phyloP scores from a whole-genome alignment of 2,797 vertebrate species.

The Octomys mimax region DNA sequence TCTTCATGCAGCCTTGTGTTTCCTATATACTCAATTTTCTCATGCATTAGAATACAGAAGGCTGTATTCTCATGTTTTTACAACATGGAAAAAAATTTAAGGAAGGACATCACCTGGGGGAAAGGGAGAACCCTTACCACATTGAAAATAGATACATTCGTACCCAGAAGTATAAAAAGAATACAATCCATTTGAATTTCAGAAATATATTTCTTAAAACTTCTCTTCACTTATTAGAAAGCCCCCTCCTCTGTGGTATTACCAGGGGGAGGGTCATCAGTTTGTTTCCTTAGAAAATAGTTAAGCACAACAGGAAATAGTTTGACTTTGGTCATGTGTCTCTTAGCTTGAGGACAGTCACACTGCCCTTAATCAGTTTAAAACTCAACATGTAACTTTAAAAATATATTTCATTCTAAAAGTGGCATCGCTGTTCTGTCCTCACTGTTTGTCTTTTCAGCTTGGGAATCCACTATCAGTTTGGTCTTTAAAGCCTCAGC shows the following conservation, averaged over 20 bases:
- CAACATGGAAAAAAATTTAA: conserved; percentile 67
- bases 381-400: conserved; percentile 82
- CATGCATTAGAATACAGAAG: conserved; percentile 80
- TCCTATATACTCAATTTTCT: conserved; percentile 38
- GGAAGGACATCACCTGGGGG: conserved; percentile 67
- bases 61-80: conserved; percentile 81
- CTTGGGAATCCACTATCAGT: conserved; percentile 72
- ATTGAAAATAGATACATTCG: conserved; percentile 81
- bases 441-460: conserved; percentile 75
- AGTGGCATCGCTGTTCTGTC: conserved; percentile 77
- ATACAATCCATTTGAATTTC: conserved; percentile 81
- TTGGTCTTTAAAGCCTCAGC: conserved; percentile 84
- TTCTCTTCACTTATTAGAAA: conserved; percentile 47
- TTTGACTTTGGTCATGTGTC: conserved; percentile 86
- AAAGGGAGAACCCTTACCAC: conserved; percentile 78
- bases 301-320: conserved; percentile 83
- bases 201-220: conserved; percentile 85
- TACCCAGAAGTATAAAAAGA: conserved; percentile 71
- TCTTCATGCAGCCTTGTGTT: conserved; percentile 76
- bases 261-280: conserved; percentile 62
- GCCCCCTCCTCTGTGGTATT: conserved; percentile 77
- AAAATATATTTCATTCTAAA: conserved; percentile 85
- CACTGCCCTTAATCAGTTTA: conserved; percentile 77
- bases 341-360: conserved; percentile 80
- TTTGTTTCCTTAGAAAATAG: conserved; percentile 70